Percentiles rank a stretch among this genome's conserved stretches.
These are phyloP conservation scores for Myzus persicae DNA, from an alignment of 1,140 invertebrate genomes.

Conservation along the genomic window DNA sequence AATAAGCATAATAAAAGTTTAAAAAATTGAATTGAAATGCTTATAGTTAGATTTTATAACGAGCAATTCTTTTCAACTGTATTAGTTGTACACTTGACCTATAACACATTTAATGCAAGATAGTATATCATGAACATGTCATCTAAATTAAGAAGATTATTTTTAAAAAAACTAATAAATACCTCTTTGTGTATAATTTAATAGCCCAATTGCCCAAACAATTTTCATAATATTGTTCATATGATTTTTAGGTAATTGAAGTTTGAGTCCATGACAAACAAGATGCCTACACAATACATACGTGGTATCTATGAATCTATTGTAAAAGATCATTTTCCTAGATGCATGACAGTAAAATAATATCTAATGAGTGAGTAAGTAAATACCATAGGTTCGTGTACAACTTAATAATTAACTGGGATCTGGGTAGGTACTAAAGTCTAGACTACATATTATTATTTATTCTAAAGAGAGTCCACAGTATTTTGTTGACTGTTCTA, in stretches of 20 bases:
- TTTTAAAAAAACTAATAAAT: neutral
- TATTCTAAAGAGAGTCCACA: neutral
- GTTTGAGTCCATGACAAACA: neutral
- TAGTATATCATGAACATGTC: neutral
- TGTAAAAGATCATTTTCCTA: neutral
- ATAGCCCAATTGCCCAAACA: neutral
- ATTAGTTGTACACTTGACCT: neutral
- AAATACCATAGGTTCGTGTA: neutral
- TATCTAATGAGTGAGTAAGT: neutral
- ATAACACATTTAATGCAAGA: neutral
- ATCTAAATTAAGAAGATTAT: neutral
- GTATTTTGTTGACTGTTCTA: neutral
- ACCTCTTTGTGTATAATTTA: neutral
- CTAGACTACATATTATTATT: neutral
- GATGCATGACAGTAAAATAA: neutral
- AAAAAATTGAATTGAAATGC: neutral
- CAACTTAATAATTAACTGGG: neutral
- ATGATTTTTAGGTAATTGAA: neutral
- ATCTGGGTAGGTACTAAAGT: neutral
- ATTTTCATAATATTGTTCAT: neutral
- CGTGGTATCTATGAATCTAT: neutral
- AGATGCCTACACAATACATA: neutral
- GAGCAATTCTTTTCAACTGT: neutral
- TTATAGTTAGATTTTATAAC: neutral
- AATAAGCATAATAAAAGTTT: neutral